Conservation (phyloP, 2,797 vertebrate species). For the Cirrhinus molitorella region DNA sequence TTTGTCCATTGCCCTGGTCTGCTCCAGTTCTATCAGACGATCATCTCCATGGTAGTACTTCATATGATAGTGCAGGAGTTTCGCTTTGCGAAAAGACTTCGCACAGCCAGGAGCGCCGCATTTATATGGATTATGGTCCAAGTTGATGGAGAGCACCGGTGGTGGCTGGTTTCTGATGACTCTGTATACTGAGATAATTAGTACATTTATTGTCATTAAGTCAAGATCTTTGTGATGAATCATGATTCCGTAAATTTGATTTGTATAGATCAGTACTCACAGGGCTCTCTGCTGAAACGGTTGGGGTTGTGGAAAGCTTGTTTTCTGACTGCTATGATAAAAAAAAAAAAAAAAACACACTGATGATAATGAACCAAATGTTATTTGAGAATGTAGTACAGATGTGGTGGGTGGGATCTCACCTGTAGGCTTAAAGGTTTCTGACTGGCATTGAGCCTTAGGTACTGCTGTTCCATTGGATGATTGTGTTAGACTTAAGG, state of each 20-base stretch:
- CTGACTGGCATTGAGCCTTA: constrained; percentile 68
- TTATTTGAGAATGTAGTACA: constrained; percentile 66
- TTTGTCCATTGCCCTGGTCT: constrained; percentile 77
- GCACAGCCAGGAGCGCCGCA: constrained; percentile 92
- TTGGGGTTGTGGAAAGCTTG: constrained; percentile 84
- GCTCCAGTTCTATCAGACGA: constrained; percentile 81
- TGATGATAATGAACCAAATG: not conserved
- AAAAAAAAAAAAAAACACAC: not conserved
- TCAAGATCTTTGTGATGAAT: constrained; percentile 4
- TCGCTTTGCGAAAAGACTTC: constrained; percentile 96
- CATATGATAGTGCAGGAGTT: constrained; percentile 97
- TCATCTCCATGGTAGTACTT: constrained; percentile 94
- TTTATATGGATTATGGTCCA: constrained; percentile 94
- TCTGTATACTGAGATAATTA: constrained; percentile 74
- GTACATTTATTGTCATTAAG: not conserved
- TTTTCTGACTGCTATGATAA: constrained; percentile 76
- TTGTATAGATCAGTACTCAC: constrained; percentile 71
- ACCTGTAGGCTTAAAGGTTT: constrained; percentile 63
- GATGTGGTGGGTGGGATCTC: constrained; percentile 65
- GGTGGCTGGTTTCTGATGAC: constrained; percentile 90
- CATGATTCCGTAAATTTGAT: not conserved
- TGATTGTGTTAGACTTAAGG: constrained; percentile 61
- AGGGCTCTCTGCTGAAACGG: constrained; percentile 86
- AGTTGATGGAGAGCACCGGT: constrained; percentile 86
- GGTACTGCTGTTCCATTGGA: constrained; percentile 64